Conservation (phyloP, 2,113 vertebrate species). For the Ctenomys sociabilis region DNA sequence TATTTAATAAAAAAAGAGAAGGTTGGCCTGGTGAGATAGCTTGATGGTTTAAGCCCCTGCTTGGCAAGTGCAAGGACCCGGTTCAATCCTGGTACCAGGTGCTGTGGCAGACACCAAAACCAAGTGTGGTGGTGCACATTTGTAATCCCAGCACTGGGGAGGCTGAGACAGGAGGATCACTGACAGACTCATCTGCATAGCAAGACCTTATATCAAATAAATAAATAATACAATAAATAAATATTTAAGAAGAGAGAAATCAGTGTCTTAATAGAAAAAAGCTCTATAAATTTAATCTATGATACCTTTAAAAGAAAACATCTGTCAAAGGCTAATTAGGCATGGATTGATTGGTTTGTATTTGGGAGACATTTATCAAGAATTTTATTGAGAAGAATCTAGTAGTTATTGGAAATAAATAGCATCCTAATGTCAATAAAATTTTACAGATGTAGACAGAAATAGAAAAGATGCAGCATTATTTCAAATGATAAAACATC, state of each 20-base stretch:
- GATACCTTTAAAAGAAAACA: constrained; percentile 52
- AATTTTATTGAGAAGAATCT: constrained; percentile 29
- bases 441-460: not conserved
- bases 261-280: not conserved
- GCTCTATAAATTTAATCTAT: constrained; percentile 13
- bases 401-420: not conserved
- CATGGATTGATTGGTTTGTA: constrained; percentile 53
- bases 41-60: too few relatives aligned
- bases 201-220: too few relatives aligned
- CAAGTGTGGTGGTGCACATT: too few relatives aligned
- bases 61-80: too few relatives aligned
- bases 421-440: constrained; percentile 26
- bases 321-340: constrained; percentile 41
- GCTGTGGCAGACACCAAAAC: too few relatives aligned
- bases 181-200: too few relatives aligned
- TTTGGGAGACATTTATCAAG: constrained; percentile 54
- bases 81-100: too few relatives aligned
- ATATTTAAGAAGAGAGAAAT: not conserved
- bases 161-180: too few relatives aligned
- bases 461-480: not conserved
- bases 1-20: not conserved
- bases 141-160: too few relatives aligned
- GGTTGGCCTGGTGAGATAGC: too few relatives aligned
- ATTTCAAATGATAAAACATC: not conserved
- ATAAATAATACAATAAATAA: too few relatives aligned